These are phyloP conservation scores for roundworm (Caenorhabditis elegans) DNA, from an alignment of 1,140 invertebrate genomes.

Conservation along the genomic window DNA sequence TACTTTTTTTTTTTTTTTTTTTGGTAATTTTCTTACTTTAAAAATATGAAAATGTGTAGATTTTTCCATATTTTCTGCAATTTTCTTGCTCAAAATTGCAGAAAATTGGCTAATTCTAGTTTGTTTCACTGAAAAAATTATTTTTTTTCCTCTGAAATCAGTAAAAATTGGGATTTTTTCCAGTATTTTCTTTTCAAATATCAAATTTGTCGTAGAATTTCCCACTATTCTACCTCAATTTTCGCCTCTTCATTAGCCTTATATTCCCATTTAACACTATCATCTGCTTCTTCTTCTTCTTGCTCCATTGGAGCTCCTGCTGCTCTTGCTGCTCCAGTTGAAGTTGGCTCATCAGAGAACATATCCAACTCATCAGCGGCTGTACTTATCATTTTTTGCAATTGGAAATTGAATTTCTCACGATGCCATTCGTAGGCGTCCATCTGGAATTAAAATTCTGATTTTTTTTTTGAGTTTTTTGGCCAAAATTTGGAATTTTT, in stretches of 20 bases:
- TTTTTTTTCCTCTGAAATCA: too few species aligned
- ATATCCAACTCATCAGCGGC: constrained; percentile 80
- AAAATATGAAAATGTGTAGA: too few species aligned
- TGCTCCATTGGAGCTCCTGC: not conserved
- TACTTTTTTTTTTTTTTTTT: too few species aligned
- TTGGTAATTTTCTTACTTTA: too few species aligned
- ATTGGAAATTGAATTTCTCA: constrained; percentile 69
- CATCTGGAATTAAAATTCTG: constrained; percentile 71
- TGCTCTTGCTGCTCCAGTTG: constrained; percentile 18
- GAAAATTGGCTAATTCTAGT: too few species aligned
- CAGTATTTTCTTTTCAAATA: not conserved
- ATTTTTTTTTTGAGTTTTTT: too few species aligned
- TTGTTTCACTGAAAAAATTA: too few species aligned
- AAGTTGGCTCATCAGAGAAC: constrained; percentile 86
- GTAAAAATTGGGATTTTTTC: not conserved
- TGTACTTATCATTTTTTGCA: constrained; percentile 60
- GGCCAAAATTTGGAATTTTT: too few species aligned
- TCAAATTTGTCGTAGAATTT: not conserved
- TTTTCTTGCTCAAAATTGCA: too few species aligned
- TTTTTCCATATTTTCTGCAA: too few species aligned
- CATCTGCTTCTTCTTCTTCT: constrained; percentile 63
- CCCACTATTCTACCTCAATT: not conserved
- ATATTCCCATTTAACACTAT: constrained; percentile 81
- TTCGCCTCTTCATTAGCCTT: constrained; percentile 75
- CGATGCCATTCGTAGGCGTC: constrained; percentile 71